Percentiles rank a stretch among this genome's conserved stretches.
These are phyloP conservation scores for Alces alces DNA, from an alignment of 2,113 vertebrate genomes.

Conservation along the genomic window DNA sequence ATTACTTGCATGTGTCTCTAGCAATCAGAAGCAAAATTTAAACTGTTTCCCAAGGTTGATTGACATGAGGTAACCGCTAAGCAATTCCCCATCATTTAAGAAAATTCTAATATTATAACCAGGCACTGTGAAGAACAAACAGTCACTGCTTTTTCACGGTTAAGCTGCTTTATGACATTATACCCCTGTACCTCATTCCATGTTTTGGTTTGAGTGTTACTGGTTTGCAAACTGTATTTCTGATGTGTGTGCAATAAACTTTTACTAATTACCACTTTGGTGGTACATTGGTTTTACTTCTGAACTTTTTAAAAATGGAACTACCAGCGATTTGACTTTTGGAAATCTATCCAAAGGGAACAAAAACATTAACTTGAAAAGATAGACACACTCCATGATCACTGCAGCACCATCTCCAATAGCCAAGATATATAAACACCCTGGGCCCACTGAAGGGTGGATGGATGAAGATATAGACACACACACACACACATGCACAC, in stretches of 20 bases:
- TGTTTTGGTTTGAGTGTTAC: not conserved
- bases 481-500: not conserved
- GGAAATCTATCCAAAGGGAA: not conserved
- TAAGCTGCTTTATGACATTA: not conserved
- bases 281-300: not conserved
- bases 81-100: not conserved
- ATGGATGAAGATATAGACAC: not conserved
- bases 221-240: not conserved
- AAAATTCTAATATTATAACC: not conserved
- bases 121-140: not conserved
- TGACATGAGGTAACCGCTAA: not conserved
- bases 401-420: not conserved
- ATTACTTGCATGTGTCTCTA: not conserved
- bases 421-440: not conserved
- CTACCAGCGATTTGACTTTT: not conserved
- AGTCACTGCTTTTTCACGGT: not conserved
- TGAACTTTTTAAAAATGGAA: not conserved
- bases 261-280: not conserved
- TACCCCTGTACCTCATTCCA: not conserved
- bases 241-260: not conserved
- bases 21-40: not conserved
- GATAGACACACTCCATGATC: not conserved
- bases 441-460: not conserved
- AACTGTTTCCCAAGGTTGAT: not conserved
- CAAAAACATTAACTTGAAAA: not conserved